Percentiles rank a stretch among this genome's conserved stretches.
Evolutionary conservation across 2,888 invertebrate species (phyloP).

Genomic region (Eumacrocentrus americanus): DNA sequence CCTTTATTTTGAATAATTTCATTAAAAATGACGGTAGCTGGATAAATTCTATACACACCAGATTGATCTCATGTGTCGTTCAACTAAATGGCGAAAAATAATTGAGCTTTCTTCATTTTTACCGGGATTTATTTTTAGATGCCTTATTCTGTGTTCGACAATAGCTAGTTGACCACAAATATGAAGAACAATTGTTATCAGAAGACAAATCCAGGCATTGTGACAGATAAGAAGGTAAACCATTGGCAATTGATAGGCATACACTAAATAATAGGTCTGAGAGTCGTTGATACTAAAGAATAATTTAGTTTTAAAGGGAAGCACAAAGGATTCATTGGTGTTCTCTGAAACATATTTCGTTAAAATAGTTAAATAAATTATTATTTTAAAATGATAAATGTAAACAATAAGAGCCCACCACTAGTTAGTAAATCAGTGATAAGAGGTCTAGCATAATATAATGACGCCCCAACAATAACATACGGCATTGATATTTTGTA

Average conservation of each 20-base stretch:
- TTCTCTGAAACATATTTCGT: too few species aligned
- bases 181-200: conserved; percentile 38
- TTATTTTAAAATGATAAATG: too few species aligned
- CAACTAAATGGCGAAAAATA: conserved; percentile 29
- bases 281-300: conserved; percentile 32
- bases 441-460: conserved; percentile 34
- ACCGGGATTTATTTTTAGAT: conserved; percentile 20
- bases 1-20: neutral
- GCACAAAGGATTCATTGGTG: conserved; percentile 22
- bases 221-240: conserved; percentile 36
- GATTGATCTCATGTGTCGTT: conserved; percentile 35
- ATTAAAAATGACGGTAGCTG: neutral
- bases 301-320: conserved; percentile 37
- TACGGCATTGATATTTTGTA: conserved; percentile 37
- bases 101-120: conserved; percentile 27
- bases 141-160: conserved; percentile 33
- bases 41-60: conserved; percentile 26
- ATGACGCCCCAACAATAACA: conserved; percentile 23
- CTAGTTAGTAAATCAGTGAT: conserved; percentile 30
- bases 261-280: conserved; percentile 34
- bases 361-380: too few species aligned
- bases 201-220: conserved; percentile 37
- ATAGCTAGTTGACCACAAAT: conserved; percentile 38
- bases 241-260: conserved; percentile 37
- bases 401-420: too few species aligned